Base-by-base conservation (phyloP, 2,888 invertebrate species). In the Horisme vitalbata region DNA sequence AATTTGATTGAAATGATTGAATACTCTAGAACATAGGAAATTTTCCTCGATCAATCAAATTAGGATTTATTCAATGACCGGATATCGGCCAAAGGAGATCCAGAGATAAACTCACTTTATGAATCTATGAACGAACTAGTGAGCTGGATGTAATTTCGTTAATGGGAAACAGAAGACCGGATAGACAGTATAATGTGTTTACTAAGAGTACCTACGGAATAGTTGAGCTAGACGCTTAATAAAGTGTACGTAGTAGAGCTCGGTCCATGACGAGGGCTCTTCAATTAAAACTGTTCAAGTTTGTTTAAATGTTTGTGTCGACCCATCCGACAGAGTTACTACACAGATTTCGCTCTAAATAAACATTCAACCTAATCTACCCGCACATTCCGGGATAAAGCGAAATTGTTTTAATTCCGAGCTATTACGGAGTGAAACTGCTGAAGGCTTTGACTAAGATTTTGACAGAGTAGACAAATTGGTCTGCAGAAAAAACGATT, bases 271-370 rank as follows among this genome's bases (percentile, higher is more conserved):
- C 74, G 71, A 78, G 77, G 76, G 74, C 69, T 68, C 78, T 84
- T 79, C 78, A 83, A 83, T 86, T 86, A 83, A 83, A 83, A 84
- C 79, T 74, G 76, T 74, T 75, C 65, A 79, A 84, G 79, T 84
- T 83, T 77, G 79, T 79, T 82, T 78, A 80, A 82, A 83, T 83
- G 79, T 83, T 80, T 78, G 73, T 80, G 76, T 76, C 79, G 75
- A 71, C 65, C 71, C 73, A 73, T 74, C 65, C 64, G 63, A 61
- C 63, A 63, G 65, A 70, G 65, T 67, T 68, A 69, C 68, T 51
- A 47, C 60, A 61, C 68, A 69, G 70, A 73, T 74, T 78, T 61
- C 63, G 47, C 60, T 63, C 57, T 65, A 62, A 68, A 74, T 70
- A 69, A 71, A 65, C 65, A 63, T 57, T 59, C 45, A 46, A 60